A percentile compares a stretch with the other conserved stretches of the same genome.
Conservation (phyloP, 2,888 invertebrate species). For the Nesidiocoris tenuis region DNA sequence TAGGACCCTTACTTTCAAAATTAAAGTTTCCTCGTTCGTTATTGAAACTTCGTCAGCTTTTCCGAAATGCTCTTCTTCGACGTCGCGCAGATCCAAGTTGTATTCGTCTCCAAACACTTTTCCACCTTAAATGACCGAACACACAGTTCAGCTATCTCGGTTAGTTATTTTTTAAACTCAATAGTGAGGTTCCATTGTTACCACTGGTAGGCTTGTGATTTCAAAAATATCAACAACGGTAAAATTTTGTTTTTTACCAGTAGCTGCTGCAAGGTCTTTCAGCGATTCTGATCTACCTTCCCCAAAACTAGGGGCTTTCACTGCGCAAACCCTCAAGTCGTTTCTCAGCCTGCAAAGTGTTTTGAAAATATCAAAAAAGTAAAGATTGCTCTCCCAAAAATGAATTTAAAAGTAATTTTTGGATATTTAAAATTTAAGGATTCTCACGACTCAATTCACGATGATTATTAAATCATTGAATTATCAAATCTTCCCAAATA, state of each 20-base stretch:
- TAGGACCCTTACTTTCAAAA: constrained; percentile 46
- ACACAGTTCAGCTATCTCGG: too few relatives aligned
- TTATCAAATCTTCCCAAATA: too few relatives aligned
- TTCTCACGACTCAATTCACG: too few relatives aligned
- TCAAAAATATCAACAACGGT: too few relatives aligned
- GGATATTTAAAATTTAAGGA: too few relatives aligned
- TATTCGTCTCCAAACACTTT: constrained; percentile 45
- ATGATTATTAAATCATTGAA: too few relatives aligned
- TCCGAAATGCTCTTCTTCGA: constrained; percentile 40
- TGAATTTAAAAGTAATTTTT: too few relatives aligned
- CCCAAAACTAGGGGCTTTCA: constrained; percentile 47
- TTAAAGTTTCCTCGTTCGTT: constrained; percentile 44
- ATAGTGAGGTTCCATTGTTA: too few relatives aligned
- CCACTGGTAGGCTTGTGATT: too few relatives aligned
- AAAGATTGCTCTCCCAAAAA: too few relatives aligned
- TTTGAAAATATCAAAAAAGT: too few relatives aligned
- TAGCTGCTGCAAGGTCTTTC: constrained; percentile 45
- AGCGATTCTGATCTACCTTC: constrained; percentile 44
- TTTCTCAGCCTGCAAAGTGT: constrained; percentile 35
- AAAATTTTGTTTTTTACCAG: constrained; percentile 24
- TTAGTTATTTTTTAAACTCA: too few relatives aligned
- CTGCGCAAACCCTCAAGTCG: constrained; percentile 43
- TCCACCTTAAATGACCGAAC: constrained; percentile 44
- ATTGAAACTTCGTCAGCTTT: constrained; percentile 44
- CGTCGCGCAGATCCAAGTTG: constrained; percentile 34